Evolutionary conservation across 2,888 invertebrate species (phyloP), one percentile per base, ranked within the genome.

Genomic region (Cantharis flavilabris): DNA sequence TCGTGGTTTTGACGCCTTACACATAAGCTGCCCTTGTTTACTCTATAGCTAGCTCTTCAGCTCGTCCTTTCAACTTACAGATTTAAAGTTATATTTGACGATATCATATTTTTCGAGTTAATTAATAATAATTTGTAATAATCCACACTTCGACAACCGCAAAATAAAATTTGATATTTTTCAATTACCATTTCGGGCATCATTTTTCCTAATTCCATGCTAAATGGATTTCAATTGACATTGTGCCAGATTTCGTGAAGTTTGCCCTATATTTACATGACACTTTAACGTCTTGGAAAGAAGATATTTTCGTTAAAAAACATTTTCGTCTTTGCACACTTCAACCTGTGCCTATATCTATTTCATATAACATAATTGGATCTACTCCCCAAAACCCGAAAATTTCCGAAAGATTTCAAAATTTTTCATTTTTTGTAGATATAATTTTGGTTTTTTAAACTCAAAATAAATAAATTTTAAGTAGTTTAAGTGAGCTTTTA

Each of bases 1-100:
- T 75, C 14, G 75, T 77, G 77, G 75, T 75, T 77, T 75, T 77
- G 77, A 77, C 77, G 77, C 72, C 70, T 77, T 70, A 69, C 75
- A 71, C 70, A 70, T 62, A 64, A 70, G 26, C 20, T 18, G 26
- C 69, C 28, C 77, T 74, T 77, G 77, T 77, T 77, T 77, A 62
- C 75, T 77, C 69, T 73, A 30, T 30, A 62, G 20, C 69, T 18
- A 16, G 49, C 77, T 73, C 75, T 77, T 75, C 75, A 77, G 75
- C 75, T 77, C 77, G 75, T 72, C 77, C 72, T 67, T 67, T 28
- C 62, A 13, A 69, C 75, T 77, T 72, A 75, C 77, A 72, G 49
- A 72, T 75, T 75, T 72, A 70, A 72, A 75, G 72, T 65, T 75
- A 72, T 23, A 9, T 65, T 23, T 9, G 13, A 65, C 13, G 7